Conservation (phyloP, 2,113 vertebrate species). For the Puma concolor region DNA sequence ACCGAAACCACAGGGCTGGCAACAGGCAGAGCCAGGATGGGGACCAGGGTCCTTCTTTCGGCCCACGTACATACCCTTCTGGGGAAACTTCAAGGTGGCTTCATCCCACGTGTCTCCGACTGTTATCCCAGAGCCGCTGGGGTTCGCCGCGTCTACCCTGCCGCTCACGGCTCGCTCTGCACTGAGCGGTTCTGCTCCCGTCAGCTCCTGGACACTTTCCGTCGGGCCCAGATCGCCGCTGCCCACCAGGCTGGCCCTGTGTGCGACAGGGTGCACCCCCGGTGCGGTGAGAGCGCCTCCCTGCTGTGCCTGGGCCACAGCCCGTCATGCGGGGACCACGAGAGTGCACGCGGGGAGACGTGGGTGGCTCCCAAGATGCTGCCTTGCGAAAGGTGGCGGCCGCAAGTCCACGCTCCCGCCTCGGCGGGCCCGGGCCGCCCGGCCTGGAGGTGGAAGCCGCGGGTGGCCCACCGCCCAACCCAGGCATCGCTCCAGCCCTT, state of each 20-base stretch:
- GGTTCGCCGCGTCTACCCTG: not conserved
- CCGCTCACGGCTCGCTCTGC: not conserved
- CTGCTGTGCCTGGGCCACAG: not conserved
- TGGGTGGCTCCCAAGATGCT: rapidly evolving
- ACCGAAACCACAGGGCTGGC: rapidly evolving
- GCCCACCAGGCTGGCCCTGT: rapidly evolving
- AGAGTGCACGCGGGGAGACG: rapidly evolving
- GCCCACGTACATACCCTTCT: not conserved
- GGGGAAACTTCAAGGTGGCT: not conserved
- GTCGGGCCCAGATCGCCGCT: no score
- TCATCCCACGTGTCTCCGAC: not conserved
- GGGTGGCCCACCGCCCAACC: not conserved
- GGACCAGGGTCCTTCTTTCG: not conserved
- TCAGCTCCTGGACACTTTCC: not conserved
- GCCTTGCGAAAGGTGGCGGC: not conserved
- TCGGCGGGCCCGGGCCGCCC: not conserved
- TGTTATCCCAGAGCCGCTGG: rapidly evolving
- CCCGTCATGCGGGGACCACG: not conserved
- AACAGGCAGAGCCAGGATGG: no score
- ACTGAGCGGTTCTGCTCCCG: not conserved
- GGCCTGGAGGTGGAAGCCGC: not conserved
- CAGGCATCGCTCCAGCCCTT: not conserved
- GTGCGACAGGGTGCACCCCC: not conserved
- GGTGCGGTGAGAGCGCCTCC: not conserved
- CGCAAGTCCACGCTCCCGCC: rapidly evolving